These are phyloP conservation scores for Pelagia noctiluca DNA, from an alignment of 30 jellyfish, hydroid and myxozoan genomes.

Conservation along the genomic window DNA sequence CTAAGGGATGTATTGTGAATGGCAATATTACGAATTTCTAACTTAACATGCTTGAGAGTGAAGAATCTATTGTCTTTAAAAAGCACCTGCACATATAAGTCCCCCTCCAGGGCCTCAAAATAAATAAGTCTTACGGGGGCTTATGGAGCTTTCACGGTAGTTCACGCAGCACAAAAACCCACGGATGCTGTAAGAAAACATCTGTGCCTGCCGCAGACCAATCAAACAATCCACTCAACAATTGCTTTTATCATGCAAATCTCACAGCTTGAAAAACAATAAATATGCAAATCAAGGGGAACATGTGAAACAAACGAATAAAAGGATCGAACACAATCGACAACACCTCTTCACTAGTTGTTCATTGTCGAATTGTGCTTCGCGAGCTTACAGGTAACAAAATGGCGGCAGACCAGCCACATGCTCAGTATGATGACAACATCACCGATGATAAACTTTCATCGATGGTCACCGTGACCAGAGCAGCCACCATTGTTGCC, in stretches of 20 bases:
- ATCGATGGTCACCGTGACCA: slow-evolving; percentile 59
- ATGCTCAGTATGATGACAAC: slow-evolving; percentile 77
- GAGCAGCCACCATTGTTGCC: slow-evolving; percentile 65
- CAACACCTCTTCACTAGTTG: slow-evolving; percentile 83
- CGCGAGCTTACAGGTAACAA: slow-evolving; percentile 39
- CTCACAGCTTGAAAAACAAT: slow-evolving; percentile 12
- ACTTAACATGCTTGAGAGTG: no score
- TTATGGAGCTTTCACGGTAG: no score
- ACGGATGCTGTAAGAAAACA: not conserved
- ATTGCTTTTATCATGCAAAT: slow-evolving; percentile 49
- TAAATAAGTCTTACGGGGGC: no score
- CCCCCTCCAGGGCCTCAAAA: no score
- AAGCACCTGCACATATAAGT: no score
- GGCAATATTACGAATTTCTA: no score
- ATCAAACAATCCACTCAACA: slow-evolving; percentile 9
- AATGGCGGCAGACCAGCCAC: slow-evolving; percentile 93
- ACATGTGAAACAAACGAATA: slow-evolving; percentile 75
- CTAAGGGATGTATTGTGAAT: no score
- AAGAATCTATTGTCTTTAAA: no score
- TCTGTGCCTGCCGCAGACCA: slow-evolving; percentile 29
- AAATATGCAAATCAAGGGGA: slow-evolving; percentile 53
- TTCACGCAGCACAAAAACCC: not conserved
- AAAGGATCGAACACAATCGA: slow-evolving; percentile 75
- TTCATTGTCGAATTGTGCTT: slow-evolving; percentile 79
- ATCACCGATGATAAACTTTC: slow-evolving; percentile 42